These are phyloP conservation scores for Dermochelys coriacea DNA, from an alignment of 2,797 vertebrate species.

Conservation along the genomic window DNA sequence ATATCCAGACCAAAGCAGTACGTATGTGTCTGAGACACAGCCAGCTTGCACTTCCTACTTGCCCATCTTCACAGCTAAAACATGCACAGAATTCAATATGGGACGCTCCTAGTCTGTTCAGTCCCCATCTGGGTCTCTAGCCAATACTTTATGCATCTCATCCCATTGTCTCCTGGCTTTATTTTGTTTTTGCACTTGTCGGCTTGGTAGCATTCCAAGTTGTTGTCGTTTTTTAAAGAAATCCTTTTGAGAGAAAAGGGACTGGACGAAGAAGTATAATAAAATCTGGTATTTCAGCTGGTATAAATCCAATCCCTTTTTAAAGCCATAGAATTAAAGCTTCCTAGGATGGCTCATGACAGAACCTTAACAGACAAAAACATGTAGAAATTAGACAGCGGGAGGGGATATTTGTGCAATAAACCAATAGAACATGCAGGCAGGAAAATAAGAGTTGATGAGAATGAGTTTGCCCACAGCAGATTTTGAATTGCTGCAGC, in stretches of 20 bases:
- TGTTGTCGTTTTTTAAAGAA: not conserved
- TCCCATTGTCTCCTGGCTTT: rapidly evolving
- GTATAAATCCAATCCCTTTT: not conserved
- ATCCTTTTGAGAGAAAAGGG: not conserved
- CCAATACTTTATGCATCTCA: rapidly evolving
- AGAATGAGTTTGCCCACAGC: not conserved
- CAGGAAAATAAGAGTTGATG: not conserved
- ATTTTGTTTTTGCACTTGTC: not conserved
- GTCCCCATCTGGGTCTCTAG: rapidly evolving
- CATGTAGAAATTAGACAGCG: rapidly evolving
- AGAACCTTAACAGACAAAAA: not conserved
- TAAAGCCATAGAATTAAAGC: not conserved
- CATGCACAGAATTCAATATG: not conserved
- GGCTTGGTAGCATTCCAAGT: not conserved
- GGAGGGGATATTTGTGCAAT: not conserved
- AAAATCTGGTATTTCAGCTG: rapidly evolving
- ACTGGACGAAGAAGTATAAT: not conserved
- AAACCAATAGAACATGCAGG: not conserved
- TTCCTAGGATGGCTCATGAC: not conserved
- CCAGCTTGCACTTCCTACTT: not conserved
- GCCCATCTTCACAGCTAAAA: not conserved
- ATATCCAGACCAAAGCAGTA: not conserved
- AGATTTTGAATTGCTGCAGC: slow-evolving; percentile 19
- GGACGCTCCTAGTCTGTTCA: rapidly evolving
- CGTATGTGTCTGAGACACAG: not conserved